phyloP scores from a whole-genome alignment of 2,888 invertebrate species.

The Cacoxenus indagator region DNA sequence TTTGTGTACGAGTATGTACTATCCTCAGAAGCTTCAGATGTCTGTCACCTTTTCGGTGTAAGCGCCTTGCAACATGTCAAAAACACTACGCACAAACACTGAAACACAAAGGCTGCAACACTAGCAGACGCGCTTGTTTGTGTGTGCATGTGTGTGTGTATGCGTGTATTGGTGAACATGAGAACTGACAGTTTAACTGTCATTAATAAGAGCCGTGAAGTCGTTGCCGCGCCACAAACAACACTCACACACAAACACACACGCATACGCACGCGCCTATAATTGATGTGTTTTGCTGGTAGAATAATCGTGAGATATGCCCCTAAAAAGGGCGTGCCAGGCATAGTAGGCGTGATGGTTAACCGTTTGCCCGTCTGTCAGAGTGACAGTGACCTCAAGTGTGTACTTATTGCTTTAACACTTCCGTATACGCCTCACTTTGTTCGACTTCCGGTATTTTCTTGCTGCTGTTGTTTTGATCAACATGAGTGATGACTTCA shows the following conservation, averaged over 20 bases:
- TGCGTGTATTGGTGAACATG: neutral
- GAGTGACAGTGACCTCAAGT: conserved; percentile 15
- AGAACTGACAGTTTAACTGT: conserved; percentile 55
- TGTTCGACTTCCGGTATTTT: neutral
- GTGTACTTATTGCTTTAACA: conserved; percentile 8
- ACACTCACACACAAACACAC: conserved; percentile 20
- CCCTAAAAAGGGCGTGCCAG: neutral
- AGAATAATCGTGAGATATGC: neutral
- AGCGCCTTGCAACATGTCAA: conserved; percentile 1
- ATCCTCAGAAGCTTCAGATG: neutral
- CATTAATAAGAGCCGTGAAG: conserved; percentile 50
- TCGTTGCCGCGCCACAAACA: conserved; percentile 27
- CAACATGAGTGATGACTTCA: conserved; percentile 56
- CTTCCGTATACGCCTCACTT: neutral
- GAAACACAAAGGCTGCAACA: too few species aligned
- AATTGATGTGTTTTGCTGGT: conserved; percentile 54
- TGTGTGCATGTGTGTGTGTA: too few species aligned
- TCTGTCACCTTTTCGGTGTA: neutral
- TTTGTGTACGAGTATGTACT: neutral
- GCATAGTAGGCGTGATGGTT: neutral
- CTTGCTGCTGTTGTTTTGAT: neutral
- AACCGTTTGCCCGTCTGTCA: neutral
- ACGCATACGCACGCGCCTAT: conserved; percentile 38
- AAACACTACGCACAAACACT: conserved; percentile 4
- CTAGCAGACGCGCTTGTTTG: too few species aligned